phyloP scores from a whole-genome alignment of 1,140 invertebrate species.

The Saccostrea echinata region DNA sequence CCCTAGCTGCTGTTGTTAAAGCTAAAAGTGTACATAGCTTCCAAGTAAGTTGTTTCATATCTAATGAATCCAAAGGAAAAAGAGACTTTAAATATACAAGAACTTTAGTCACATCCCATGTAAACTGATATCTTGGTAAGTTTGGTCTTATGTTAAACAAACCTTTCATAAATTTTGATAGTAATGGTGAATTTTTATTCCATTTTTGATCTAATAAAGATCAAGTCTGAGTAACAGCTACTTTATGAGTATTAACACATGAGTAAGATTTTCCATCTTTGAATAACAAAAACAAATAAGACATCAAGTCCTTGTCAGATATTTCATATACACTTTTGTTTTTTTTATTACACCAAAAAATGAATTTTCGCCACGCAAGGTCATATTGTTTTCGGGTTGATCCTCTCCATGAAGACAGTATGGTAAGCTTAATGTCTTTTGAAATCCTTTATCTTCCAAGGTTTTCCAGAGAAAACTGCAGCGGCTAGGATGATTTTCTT shows the following conservation, averaged over 20 bases:
- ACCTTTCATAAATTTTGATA: slow-evolving; percentile 50
- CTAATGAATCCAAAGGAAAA: slow-evolving; percentile 33
- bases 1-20: slow-evolving; percentile 44
- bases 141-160: slow-evolving; percentile 37
- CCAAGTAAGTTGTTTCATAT: neutral
- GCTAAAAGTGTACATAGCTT: no score
- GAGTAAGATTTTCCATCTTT: slow-evolving; percentile 34
- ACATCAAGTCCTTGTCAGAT: slow-evolving; percentile 38
- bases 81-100: slow-evolving; percentile 30
- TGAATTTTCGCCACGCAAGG: slow-evolving; percentile 45
- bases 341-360: slow-evolving; percentile 42
- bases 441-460: slow-evolving; percentile 38
- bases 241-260: slow-evolving; percentile 50
- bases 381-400: slow-evolving; percentile 53
- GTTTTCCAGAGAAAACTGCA: slow-evolving; percentile 30
- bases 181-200: neutral
- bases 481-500: neutral
- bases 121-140: slow-evolving; percentile 15
- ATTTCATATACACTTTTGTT: slow-evolving; percentile 29
- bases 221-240: slow-evolving; percentile 1
- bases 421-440: slow-evolving; percentile 4
- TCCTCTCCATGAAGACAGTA: slow-evolving; percentile 40
- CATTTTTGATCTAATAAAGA: neutral
- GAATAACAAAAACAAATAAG: slow-evolving; percentile 37
- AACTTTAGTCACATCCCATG: slow-evolving; percentile 44